These are phyloP conservation scores for Melipona quadrifasciata DNA, from an alignment of 1,140 invertebrate genomes.

Conservation along the genomic window DNA sequence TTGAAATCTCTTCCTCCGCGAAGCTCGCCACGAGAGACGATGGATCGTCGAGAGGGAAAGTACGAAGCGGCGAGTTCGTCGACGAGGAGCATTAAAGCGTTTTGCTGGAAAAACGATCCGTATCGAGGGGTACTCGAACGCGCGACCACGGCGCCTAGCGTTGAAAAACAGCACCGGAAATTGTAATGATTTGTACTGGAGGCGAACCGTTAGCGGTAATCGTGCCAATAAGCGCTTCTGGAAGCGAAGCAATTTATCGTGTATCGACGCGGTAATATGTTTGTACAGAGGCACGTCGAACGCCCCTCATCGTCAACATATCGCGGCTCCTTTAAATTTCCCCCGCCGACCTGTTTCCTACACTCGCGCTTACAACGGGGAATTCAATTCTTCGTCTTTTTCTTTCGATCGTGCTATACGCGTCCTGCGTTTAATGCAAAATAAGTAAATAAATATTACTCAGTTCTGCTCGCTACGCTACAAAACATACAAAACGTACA, in stretches of 20 bases:
- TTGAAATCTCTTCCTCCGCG: conserved; percentile 27
- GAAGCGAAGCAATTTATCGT: conserved; percentile 41
- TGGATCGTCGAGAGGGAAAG: conserved; percentile 18
- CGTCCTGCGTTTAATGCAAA: too few relatives aligned
- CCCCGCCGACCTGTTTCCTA: not conserved
- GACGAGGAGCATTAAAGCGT: not conserved
- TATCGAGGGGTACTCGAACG: not conserved
- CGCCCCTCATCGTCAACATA: not conserved
- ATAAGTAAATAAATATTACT: too few relatives aligned
- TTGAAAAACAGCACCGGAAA: conserved; percentile 44
- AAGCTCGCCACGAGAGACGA: conserved; percentile 14
- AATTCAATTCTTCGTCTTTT: not conserved
- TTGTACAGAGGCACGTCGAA: conserved; percentile 16
- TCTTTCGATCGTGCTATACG: too few relatives aligned
- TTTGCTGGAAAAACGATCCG: conserved; percentile 20
- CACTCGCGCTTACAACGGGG: not conserved
- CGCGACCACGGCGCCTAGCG: not conserved
- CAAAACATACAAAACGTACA: too few relatives aligned
- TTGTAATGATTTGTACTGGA: conserved; percentile 42
- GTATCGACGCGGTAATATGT: conserved; percentile 32
- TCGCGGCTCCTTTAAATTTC: conserved; percentile 6
- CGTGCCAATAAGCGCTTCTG: conserved; percentile 40
- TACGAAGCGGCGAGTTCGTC: not conserved
- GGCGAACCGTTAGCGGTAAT: conserved; percentile 33
- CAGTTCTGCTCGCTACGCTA: too few relatives aligned